Conservation (phyloP, 2,888 invertebrate species). For the Eretmocerus hayati region DNA sequence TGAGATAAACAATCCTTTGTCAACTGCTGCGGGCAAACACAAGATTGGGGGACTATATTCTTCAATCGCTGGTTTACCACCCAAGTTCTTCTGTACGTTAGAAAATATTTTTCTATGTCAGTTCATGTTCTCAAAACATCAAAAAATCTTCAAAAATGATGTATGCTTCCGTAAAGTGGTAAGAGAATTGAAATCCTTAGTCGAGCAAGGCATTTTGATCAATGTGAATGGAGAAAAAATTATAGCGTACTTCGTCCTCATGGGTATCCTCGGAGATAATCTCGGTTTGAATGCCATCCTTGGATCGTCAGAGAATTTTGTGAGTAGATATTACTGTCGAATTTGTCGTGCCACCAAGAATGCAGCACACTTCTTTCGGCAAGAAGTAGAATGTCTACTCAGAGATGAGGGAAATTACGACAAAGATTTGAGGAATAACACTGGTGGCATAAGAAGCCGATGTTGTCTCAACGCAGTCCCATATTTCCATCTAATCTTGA, state of each 20-base stretch:
- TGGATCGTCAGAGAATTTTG: no score
- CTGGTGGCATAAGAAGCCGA: slow-evolving; percentile 26
- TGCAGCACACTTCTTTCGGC: background rate
- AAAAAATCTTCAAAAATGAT: no score
- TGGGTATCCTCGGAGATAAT: no score
- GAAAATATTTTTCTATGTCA: no score
- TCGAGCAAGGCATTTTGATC: no score
- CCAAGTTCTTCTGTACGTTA: slow-evolving; percentile 8
- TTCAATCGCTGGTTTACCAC: slow-evolving; percentile 11
- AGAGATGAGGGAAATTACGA: slow-evolving; percentile 9
- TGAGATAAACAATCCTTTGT: slow-evolving; percentile 12
- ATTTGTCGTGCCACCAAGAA: slow-evolving; percentile 26
- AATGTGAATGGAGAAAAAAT: no score
- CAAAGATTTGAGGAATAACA: slow-evolving; percentile 8
- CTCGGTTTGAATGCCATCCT: no score
- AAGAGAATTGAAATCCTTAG: no score
- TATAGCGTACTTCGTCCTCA: no score
- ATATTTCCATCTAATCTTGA: slow-evolving; percentile 30
- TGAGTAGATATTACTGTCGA: slow-evolving; percentile 28
- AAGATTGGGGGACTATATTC: slow-evolving; percentile 17
- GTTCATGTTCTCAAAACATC: no score
- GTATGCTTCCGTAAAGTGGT: no score
- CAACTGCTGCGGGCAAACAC: slow-evolving; percentile 7
- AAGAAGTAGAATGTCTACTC: slow-evolving; percentile 1
- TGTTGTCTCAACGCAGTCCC: slow-evolving; percentile 29